phyloP scores from a whole-genome alignment of 2,797 vertebrate genomes.

The Hypotaenidia philippensis region DNA sequence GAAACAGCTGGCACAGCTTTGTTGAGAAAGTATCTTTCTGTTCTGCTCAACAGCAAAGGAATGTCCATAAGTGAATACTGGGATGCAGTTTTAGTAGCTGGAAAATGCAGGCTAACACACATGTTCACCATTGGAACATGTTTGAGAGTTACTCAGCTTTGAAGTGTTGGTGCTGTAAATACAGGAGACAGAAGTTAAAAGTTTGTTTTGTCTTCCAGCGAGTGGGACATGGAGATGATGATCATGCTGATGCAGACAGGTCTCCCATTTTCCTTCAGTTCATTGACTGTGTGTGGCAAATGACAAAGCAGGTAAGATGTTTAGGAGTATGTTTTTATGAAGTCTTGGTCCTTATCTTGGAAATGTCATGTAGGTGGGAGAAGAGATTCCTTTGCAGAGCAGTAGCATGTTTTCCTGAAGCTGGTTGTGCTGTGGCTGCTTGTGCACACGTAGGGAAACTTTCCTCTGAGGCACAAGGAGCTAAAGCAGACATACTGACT shows the following conservation, averaged over 20 bases:
- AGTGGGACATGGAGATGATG: slow-evolving; percentile 92
- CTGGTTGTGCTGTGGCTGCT: not conserved
- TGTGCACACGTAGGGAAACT: fast-evolving
- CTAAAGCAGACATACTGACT: not conserved
- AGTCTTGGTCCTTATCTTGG: not conserved
- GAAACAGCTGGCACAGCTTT: not conserved
- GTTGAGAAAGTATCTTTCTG: not conserved
- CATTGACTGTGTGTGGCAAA: slow-evolving; percentile 98
- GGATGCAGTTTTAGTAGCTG: not conserved
- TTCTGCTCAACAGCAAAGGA: not conserved
- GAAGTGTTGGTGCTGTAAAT: not conserved
- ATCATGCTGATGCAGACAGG: slow-evolving; percentile 93
- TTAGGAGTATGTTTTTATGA: not conserved
- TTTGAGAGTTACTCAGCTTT: not conserved
- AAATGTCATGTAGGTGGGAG: not conserved
- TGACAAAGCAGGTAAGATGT: slow-evolving; percentile 90
- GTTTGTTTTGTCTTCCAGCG: slow-evolving; percentile 76
- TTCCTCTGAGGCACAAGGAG: not conserved
- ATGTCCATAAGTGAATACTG: fast-evolving
- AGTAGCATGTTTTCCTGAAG: not conserved
- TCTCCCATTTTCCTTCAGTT: slow-evolving; percentile 97
- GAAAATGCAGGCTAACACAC: not conserved
- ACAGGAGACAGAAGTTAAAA: not conserved
- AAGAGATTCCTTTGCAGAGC: not conserved
- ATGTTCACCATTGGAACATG: not conserved